Evolutionary conservation across 2,888 invertebrate species (phyloP).

Genomic region (Lasioglossum vierecki): DNA sequence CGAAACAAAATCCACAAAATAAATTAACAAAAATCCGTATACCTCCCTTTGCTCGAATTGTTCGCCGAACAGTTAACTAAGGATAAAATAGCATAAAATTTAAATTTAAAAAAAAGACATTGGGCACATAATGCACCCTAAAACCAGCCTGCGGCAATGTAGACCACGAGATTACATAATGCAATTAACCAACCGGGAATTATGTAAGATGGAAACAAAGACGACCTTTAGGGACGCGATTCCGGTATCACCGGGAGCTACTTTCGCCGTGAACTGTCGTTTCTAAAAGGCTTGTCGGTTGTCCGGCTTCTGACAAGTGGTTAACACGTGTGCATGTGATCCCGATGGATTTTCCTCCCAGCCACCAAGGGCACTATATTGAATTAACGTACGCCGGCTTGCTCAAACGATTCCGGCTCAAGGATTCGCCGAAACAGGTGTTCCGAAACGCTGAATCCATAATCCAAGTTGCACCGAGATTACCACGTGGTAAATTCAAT

Average conservation of each 20-base stretch:
- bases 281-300: conserved; percentile 67
- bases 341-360: conserved; percentile 54
- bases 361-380: conserved; percentile 63
- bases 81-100: too few relatives aligned
- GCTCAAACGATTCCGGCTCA: neutral
- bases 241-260: neutral
- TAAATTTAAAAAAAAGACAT: neutral
- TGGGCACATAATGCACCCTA: neutral
- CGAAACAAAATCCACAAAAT: too few relatives aligned
- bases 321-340: conserved; percentile 49
- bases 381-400: conserved; percentile 32
- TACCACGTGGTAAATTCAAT: neutral
- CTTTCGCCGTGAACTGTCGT: conserved; percentile 34
- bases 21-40: too few relatives aligned
- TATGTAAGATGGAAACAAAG: neutral
- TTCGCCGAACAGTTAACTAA: too few relatives aligned
- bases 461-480: neutral
- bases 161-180: neutral
- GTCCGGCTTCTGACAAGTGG: conserved; percentile 72
- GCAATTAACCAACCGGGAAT: neutral
- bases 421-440: neutral
- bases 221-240: conserved; percentile 6
- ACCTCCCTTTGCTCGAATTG: neutral
- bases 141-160: neutral
- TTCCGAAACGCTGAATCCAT: neutral